phyloP scores from a whole-genome alignment of 2,888 invertebrate genomes.

The Globia sparganii region DNA sequence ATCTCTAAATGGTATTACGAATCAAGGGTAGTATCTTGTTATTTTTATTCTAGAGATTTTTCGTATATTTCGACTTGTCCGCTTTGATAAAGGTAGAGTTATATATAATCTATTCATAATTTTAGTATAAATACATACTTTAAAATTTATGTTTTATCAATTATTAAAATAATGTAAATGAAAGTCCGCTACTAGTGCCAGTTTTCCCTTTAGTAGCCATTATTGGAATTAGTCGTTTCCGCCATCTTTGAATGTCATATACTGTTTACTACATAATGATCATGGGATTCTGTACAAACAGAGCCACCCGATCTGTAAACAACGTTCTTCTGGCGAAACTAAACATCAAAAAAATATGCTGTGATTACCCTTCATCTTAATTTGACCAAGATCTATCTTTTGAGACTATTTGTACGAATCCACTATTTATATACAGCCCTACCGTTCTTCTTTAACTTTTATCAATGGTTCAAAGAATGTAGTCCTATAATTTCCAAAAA shows the following conservation, averaged over 20 bases:
- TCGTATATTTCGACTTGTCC: background rate
- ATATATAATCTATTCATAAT: background rate
- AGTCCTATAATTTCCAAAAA: background rate
- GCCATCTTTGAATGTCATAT: background rate
- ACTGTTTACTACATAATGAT: background rate
- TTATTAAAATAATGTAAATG: background rate
- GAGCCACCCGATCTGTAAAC: too few species aligned
- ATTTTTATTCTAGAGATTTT: background rate
- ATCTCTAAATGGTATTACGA: slow-evolving; percentile 18
- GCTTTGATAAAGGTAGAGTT: background rate
- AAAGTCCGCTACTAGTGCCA: background rate
- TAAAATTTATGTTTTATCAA: background rate
- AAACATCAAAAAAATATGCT: background rate
- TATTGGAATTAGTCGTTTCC: background rate
- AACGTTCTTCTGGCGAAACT: background rate
- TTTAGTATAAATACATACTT: background rate
- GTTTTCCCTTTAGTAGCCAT: background rate
- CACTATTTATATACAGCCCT: too few species aligned
- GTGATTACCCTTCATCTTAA: background rate
- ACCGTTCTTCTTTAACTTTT: background rate
- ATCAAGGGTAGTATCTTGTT: background rate
- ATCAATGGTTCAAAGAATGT: background rate
- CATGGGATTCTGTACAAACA: too few species aligned
- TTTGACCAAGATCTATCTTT: background rate
- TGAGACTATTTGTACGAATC: background rate